A percentile compares a stretch with the other conserved stretches of the same genome.
Conservation (phyloP, 1,140 invertebrate genomes). For the Lepidurus apus region DNA sequence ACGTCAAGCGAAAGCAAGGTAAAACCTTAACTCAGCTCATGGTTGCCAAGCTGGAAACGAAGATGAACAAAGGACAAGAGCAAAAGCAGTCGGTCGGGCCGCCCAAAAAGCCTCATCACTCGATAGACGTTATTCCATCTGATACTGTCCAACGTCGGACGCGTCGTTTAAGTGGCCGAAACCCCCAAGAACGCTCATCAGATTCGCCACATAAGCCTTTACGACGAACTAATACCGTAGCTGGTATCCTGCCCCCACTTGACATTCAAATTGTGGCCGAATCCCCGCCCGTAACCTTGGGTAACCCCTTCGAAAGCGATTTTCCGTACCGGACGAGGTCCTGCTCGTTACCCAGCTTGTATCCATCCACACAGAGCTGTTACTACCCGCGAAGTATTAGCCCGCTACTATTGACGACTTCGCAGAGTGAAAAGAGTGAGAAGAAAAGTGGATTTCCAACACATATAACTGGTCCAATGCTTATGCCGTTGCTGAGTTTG, state of each 20-base stretch:
- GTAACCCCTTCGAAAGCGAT: background rate
- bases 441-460: background rate
- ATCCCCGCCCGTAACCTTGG: background rate
- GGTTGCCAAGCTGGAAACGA: slow-evolving; percentile 9
- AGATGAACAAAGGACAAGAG: slow-evolving; percentile 10
- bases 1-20: background rate
- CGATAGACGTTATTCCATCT: background rate
- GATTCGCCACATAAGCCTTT: background rate
- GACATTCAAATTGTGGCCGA: slow-evolving; percentile 5
- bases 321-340: background rate
- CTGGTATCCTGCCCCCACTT: background rate
- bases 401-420: background rate
- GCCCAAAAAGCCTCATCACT: background rate
- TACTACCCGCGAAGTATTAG: background rate
- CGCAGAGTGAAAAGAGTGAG: background rate
- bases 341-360: background rate
- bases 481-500: background rate
- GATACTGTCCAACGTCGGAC: background rate
- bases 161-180: background rate
- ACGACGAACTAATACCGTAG: background rate
- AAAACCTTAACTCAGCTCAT: slow-evolving; percentile 24
- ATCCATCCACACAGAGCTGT: background rate
- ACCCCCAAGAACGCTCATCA: background rate
- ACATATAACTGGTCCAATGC: background rate
- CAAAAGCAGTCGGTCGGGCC: slow-evolving; percentile 8